Percentiles rank a stretch among this genome's conserved stretches.
Evolutionary conservation across 2,113 vertebrate species (phyloP).

Genomic region (Crotalus horridus): DNA sequence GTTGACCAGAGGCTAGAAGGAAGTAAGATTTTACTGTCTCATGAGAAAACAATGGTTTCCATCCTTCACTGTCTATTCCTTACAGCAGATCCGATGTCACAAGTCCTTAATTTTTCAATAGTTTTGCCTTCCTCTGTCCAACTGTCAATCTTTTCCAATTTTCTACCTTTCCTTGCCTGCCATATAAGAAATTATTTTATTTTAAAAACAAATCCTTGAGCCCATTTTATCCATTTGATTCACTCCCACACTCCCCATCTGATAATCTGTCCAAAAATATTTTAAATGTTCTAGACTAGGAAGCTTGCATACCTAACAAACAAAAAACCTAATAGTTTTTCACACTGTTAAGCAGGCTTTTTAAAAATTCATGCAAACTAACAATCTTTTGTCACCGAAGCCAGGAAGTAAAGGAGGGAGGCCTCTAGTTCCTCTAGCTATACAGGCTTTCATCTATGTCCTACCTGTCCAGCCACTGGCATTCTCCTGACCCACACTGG

Average conservation of each 20-base stretch:
- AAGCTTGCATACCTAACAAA: not conserved
- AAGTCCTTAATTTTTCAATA: not conserved
- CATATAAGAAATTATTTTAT: not conserved
- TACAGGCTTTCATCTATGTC: not conserved
- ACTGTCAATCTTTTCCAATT: not conserved
- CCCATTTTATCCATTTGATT: not conserved
- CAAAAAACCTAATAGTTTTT: not conserved
- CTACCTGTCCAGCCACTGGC: constrained; percentile 88
- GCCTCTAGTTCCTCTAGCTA: not conserved
- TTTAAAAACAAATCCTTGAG: not conserved
- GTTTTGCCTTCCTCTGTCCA: not conserved
- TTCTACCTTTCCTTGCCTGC: not conserved
- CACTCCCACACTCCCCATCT: not conserved
- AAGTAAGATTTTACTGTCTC: not conserved
- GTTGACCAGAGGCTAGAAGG: not conserved
- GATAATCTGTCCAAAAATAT: not conserved
- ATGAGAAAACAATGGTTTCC: not conserved
- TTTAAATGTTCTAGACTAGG: not conserved
- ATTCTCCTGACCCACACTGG: constrained; percentile 83
- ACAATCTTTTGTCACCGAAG: not conserved
- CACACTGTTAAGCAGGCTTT: not conserved
- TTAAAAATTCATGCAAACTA: not conserved
- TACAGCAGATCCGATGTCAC: not conserved
- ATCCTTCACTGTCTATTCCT: not conserved
- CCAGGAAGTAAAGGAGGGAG: not conserved